phyloP scores from a whole-genome alignment of 92 coral and sea anemone genomes.

The Desmophyllum pertusum region DNA sequence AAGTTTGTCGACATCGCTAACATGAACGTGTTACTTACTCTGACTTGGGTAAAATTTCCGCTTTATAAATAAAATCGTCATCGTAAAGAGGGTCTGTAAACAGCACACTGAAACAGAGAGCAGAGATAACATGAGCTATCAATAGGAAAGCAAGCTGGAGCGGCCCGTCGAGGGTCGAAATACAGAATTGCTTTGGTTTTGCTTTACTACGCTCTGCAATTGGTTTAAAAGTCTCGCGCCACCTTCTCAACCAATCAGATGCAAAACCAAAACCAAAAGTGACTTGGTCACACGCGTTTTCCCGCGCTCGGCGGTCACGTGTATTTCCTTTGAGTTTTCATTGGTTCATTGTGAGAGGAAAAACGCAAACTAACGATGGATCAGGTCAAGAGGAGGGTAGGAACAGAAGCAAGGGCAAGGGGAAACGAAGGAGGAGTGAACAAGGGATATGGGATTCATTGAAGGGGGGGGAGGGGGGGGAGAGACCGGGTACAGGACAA shows the following conservation, averaged over 20 bases:
- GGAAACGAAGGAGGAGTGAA: not conserved
- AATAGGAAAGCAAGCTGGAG: no score
- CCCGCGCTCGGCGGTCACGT: no score
- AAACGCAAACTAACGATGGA: not conserved
- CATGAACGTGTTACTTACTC: conserved; percentile 38
- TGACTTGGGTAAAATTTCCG: conserved; percentile 56
- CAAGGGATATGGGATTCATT: not conserved
- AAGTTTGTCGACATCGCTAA: not conserved
- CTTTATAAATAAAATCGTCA: conserved; percentile 67
- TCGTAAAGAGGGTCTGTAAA: conserved; percentile 73
- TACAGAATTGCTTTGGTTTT: no score
- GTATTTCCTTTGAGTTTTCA: no score
- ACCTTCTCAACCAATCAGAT: no score
- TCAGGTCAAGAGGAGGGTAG: not conserved
- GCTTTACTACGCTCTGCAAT: no score
- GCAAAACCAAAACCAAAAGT: no score
- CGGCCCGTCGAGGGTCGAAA: no score
- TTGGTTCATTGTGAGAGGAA: no score
- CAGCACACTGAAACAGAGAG: conserved; percentile 58
- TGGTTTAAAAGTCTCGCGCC: no score
- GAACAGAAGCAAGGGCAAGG: not conserved
- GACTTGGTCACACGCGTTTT: no score
- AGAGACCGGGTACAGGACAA: not conserved
- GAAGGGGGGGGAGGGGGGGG: not conserved
- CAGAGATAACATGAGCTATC: not conserved